These are phyloP conservation scores for Calliphora vicina DNA, from an alignment of 1,140 invertebrate species.

Conservation along the genomic window DNA sequence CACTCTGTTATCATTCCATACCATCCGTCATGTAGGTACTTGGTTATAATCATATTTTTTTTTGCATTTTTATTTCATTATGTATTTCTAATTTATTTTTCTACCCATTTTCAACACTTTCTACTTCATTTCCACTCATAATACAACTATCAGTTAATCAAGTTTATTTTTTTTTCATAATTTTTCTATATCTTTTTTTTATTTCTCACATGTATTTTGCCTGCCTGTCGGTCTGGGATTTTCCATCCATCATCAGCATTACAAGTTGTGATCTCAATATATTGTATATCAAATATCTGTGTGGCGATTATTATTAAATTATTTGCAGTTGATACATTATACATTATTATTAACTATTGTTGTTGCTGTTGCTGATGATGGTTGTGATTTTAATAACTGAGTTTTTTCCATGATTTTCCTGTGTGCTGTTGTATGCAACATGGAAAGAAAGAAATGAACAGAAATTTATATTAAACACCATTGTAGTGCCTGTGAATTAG, in stretches of 20 bases:
- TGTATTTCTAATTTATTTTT: background rate
- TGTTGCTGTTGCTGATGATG: background rate
- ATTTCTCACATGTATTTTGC: background rate
- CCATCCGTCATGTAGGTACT: background rate
- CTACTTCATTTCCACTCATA: background rate
- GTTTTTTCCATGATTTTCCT: background rate
- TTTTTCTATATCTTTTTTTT: background rate
- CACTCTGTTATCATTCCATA: background rate
- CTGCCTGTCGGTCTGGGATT: background rate
- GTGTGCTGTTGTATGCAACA: background rate
- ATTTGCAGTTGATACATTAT: constrained; percentile 10
- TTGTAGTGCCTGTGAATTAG: background rate
- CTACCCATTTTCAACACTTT: background rate
- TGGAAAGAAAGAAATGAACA: background rate
- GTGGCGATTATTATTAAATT: background rate
- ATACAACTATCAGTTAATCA: background rate
- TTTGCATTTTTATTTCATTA: background rate
- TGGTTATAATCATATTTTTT: background rate
- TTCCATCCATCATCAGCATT: background rate
- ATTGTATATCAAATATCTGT: background rate
- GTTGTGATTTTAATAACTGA: background rate
- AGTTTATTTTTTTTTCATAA: background rate
- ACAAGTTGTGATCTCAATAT: background rate
- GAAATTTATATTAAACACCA: background rate
- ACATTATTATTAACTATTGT: background rate